Conservation (phyloP, 2,797 vertebrate species). For the Girardinus metallicus region DNA sequence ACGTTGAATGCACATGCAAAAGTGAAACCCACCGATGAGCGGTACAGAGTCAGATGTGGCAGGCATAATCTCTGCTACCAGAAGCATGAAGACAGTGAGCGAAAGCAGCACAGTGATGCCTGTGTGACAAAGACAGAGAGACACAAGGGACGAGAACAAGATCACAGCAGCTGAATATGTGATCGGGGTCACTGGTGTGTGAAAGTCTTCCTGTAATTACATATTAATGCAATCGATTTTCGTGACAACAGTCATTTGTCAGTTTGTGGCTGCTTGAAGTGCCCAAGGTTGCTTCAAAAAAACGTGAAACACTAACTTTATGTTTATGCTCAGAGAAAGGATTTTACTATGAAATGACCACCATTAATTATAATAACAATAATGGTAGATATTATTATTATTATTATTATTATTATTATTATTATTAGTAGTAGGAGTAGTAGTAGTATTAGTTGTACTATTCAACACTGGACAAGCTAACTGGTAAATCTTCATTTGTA, state of each 20-base stretch:
- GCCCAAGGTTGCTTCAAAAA: conserved; percentile 33
- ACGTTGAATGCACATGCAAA: conserved; percentile 7
- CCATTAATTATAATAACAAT: background rate
- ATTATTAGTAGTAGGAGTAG: too few relatives aligned
- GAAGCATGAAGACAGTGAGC: conserved; percentile 92
- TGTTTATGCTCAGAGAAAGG: background rate
- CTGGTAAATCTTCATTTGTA: background rate
- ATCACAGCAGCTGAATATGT: conserved; percentile 38
- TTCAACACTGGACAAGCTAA: background rate
- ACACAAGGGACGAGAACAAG: conserved; percentile 30
- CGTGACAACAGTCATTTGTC: conserved; percentile 52
- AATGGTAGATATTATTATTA: background rate
- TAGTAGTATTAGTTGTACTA: too few relatives aligned
- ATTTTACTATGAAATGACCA: background rate
- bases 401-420: too few relatives aligned
- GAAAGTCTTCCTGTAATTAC: conserved; percentile 54
- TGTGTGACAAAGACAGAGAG: conserved; percentile 58
- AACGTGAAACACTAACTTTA: conserved; percentile 18
- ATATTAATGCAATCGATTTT: conserved; percentile 47
- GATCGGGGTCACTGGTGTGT: conserved; percentile 49
- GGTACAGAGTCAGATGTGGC: conserved; percentile 93
- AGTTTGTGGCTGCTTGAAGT: conserved; percentile 14
- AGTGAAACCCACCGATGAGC: conserved; percentile 85
- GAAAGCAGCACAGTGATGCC: conserved; percentile 93
- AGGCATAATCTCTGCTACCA: conserved; percentile 96